Conservation (phyloP, 2,888 invertebrate genomes). For the Lasioglossum calceatum region DNA sequence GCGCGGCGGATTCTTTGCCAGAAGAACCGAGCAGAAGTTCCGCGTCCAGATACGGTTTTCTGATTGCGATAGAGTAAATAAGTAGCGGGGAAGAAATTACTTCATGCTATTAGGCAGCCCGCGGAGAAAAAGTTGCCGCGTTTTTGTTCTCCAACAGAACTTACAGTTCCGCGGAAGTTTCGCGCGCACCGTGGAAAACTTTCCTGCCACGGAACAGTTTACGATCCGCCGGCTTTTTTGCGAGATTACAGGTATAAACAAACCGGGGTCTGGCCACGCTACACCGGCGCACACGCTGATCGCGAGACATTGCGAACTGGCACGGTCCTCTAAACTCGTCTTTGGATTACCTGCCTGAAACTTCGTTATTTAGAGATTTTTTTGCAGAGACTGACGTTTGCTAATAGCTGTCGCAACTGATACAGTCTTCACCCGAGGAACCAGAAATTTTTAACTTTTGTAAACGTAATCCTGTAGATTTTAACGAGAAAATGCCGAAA, state of each 20-base stretch:
- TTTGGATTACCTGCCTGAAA: not conserved
- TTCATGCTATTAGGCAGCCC: slow-evolving; percentile 34
- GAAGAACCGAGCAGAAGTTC: slow-evolving; percentile 18
- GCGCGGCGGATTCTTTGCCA: not conserved
- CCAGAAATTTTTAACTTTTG: too few relatives aligned
- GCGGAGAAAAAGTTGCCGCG: slow-evolving; percentile 31
- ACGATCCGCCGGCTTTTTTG: slow-evolving; percentile 28
- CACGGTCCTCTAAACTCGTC: not conserved
- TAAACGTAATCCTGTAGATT: too few relatives aligned
- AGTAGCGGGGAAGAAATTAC: slow-evolving; percentile 46
- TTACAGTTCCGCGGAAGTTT: slow-evolving; percentile 36
- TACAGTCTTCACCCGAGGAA: too few relatives aligned
- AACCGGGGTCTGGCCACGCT: not conserved
- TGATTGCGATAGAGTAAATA: slow-evolving; percentile 50
- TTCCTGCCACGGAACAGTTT: slow-evolving; percentile 28
- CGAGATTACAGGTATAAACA: slow-evolving; percentile 42
- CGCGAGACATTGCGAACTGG: not conserved
- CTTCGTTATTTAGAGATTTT: too few relatives aligned
- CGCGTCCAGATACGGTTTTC: slow-evolving; percentile 35
- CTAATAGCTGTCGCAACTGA: too few relatives aligned
- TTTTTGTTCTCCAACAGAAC: slow-evolving; percentile 16
- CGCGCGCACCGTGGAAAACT: slow-evolving; percentile 11
- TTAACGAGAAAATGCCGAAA: too few relatives aligned
- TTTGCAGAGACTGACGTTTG: too few relatives aligned
- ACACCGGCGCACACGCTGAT: not conserved